A percentile compares a stretch with the other conserved stretches of the same genome.
phyloP scores from a whole-genome alignment of 2,113 vertebrate species.

The Smithornis capensis region DNA sequence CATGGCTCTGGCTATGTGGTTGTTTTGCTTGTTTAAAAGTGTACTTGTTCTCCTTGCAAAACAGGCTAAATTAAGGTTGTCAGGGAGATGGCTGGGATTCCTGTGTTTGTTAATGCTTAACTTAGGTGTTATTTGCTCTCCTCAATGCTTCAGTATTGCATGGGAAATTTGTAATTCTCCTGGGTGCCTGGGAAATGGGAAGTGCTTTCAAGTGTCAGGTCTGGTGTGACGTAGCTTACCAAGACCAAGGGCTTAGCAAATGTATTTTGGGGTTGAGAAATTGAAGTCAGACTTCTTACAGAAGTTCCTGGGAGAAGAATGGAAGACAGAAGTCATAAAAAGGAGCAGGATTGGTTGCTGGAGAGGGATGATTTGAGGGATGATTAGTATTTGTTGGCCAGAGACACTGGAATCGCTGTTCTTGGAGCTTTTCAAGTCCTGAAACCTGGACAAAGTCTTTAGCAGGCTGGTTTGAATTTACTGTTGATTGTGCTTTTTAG shows the following conservation, averaged over 20 bases:
- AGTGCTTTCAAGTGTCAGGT: neutral
- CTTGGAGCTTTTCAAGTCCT: neutral
- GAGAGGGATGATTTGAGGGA: neutral
- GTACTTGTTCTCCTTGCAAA: neutral
- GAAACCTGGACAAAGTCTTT: neutral
- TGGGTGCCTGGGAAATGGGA: neutral
- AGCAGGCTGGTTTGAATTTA: neutral
- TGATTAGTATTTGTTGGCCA: neutral
- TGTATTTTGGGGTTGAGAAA: neutral
- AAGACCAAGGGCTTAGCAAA: neutral
- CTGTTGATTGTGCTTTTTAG: neutral
- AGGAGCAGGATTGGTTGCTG: neutral
- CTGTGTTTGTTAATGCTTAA: neutral
- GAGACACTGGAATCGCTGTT: neutral
- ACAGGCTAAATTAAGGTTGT: slow-evolving; percentile 16
- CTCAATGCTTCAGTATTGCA: neutral
- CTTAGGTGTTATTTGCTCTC: neutral
- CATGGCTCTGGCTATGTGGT: neutral
- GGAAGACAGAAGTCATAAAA: neutral
- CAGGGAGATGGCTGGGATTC: slow-evolving; percentile 15
- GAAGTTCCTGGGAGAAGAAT: neutral
- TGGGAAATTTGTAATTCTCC: neutral
- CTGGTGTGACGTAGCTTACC: neutral
- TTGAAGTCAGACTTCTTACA: neutral
- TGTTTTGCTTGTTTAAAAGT: slow-evolving; percentile 13